Base-by-base conservation (phyloP, 1,140 invertebrate genomes). In the Cheumatopsyche charites region DNA sequence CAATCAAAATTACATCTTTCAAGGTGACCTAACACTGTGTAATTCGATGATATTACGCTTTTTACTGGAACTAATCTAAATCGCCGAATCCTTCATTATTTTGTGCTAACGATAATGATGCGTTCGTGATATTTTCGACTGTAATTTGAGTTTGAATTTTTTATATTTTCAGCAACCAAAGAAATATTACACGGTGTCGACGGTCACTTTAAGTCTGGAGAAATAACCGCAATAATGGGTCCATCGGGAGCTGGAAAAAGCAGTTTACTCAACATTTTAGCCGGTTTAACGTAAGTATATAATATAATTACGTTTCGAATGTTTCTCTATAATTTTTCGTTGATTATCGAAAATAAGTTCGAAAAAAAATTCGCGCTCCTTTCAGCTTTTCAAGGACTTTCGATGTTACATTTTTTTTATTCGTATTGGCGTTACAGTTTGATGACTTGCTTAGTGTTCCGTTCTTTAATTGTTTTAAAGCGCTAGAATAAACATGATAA, bases 211-310 rank as follows among this genome's bases (percentile, higher is more conserved):
- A 87, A 85, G 72, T 87, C 89, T 3, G 91, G 91, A 13, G 85
- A 92, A 74, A 78, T 92, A 62, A 90, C 90, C 0, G 91, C 90
- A 26, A 92, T 93, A 65, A 93, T 94, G 91, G 92, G 94, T 6
- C 93, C 93, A 0, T 94, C 92, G 0, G 94, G 94, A 11, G 93
- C 93, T 19, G 94, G 94, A 13, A 96, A 96, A 81, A 93, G 91
- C 13, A 93, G 93, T 0, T 82, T 93, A 17, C 85, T 93, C 72
- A 91, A 94, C 76, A 89, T 93, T 72, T 80, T 93, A 41, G 88
- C 91, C 5, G 91, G 91, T 70, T 93, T 91, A 77, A 88, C 84
- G 90, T 91, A 82, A 86, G 86, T 86, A 9, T 25, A 11, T 49
- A 4, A 11, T 49, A 9, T 49, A 19, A 52, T 58, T 36, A 9